Base-by-base conservation (phyloP, 2,888 invertebrate species). In the Ectropis crepuscularia region DNA sequence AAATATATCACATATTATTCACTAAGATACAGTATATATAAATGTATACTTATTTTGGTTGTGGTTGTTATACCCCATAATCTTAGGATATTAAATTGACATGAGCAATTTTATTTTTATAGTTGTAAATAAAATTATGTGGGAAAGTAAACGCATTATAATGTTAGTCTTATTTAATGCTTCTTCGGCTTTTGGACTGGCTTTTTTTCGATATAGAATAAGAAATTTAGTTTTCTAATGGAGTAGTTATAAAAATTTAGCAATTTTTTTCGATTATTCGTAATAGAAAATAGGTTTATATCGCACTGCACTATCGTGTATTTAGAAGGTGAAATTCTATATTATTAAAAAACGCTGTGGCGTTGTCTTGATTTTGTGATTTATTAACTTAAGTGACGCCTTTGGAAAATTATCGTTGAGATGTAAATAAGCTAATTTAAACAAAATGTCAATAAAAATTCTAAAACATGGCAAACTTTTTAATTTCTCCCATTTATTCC, bases 91-190 rank as follows among this genome's bases (percentile, higher is more conserved):
- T 59, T 61, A 68, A 46, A 61, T 67, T 67, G 68, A 71, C 69
- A 65, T 39, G 57, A 61, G 59, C 50, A 69, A 59, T 67, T 67
- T 63, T 63, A 77, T 80, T 81, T 80, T 84, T 86, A 81, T 80
- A 61, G 48, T 83, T 87, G 83, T 90, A 89, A 79, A 82, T 89
- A 87, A 88, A 89, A 83, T 81, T 89, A 84, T 89, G 90, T 91
- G 92, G 92, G 92, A 92, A 92, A 92, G 87, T 86, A 92, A 92
- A 89, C 92, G 92, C 92, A 87, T 92, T 92, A 92, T 88, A 83
- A 83, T 85, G 82, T 85, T 91, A 91, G 89, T 88, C 82, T 87
- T 88, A 88, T 83, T 82, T 83, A 86, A 86, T 85, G 89, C 88
- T 87, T 88, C 75, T 76, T 70, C 80, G 80, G 87, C 90, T 89